Conservation (phyloP, 2,113 vertebrate genomes). For the Rhinolophus ferrumequinum region DNA sequence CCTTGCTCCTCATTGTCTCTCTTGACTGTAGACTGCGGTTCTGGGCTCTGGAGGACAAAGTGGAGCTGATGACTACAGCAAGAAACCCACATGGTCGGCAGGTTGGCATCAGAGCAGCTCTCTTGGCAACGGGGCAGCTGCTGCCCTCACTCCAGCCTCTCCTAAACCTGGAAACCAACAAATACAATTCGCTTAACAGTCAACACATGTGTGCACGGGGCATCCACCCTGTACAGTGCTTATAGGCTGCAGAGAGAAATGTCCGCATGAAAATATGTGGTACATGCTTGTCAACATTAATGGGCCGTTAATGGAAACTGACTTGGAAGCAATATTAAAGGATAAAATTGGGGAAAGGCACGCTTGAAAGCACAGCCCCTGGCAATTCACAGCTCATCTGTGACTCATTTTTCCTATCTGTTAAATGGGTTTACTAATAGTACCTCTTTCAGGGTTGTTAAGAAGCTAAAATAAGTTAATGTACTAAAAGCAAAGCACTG, state of each 20-base stretch:
- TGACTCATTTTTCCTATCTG: not conserved
- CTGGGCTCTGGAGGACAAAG: conserved; percentile 24
- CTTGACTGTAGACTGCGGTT: conserved; percentile 34
- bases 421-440: not conserved
- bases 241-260: not conserved
- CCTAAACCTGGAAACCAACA: conserved; percentile 28
- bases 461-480: not conserved
- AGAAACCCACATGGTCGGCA: conserved; percentile 44
- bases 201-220: not conserved
- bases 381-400: not conserved
- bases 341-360: not conserved
- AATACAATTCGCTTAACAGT: conserved; percentile 38
- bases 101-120: not conserved
- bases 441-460: not conserved
- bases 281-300: not conserved
- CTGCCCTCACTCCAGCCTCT: conserved; percentile 33
- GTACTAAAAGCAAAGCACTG: not conserved
- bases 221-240: not conserved
- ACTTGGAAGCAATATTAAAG: not conserved
- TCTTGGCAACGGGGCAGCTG: not conserved
- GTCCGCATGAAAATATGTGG: not conserved
- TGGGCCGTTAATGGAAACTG: not conserved
- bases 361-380: not conserved
- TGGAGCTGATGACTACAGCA: not conserved
- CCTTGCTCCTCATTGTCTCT: not conserved